A percentile compares a stretch with the other conserved stretches of the same genome.
These are phyloP conservation scores for Turdus rufiventris DNA, from an alignment of 2,113 vertebrate genomes.

Conservation along the genomic window DNA sequence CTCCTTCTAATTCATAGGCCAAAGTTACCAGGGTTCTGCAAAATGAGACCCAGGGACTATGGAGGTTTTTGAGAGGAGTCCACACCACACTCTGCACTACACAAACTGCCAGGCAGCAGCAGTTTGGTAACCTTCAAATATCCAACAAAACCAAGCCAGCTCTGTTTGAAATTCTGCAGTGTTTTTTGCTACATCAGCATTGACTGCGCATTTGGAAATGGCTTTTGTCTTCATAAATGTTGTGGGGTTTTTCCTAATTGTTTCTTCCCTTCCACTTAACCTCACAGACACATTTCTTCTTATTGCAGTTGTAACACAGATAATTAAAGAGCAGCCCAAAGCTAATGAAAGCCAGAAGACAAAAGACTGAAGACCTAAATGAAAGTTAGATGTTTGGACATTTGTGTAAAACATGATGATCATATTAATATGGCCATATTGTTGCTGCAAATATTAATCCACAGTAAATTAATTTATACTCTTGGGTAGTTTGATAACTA, in stretches of 20 bases:
- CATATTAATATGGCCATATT: neutral
- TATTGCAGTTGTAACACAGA: neutral
- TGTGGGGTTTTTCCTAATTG: fast-evolving
- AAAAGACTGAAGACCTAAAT: neutral
- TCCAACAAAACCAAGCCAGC: neutral
- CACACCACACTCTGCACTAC: fast-evolving
- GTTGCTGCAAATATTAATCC: neutral
- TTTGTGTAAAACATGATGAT: neutral
- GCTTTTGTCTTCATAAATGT: neutral
- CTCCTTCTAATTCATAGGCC: neutral
- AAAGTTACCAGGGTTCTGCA: neutral
- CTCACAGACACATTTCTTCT: neutral
- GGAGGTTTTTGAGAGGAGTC: neutral
- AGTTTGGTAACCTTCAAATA: neutral
- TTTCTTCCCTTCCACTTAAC: neutral
- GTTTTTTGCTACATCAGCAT: neutral
- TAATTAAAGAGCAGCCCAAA: neutral
- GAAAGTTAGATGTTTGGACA: neutral
- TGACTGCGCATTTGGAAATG: neutral
- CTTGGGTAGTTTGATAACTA: neutral
- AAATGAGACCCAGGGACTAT: neutral
- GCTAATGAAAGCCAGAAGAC: neutral
- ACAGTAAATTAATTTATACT: neutral
- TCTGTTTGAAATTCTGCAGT: neutral
- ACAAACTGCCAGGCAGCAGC: neutral